Percentiles rank a stretch among this genome's conserved stretches.
phyloP scores from a whole-genome alignment of 2,888 invertebrate genomes.

The Caenorhabditis japonica region DNA sequence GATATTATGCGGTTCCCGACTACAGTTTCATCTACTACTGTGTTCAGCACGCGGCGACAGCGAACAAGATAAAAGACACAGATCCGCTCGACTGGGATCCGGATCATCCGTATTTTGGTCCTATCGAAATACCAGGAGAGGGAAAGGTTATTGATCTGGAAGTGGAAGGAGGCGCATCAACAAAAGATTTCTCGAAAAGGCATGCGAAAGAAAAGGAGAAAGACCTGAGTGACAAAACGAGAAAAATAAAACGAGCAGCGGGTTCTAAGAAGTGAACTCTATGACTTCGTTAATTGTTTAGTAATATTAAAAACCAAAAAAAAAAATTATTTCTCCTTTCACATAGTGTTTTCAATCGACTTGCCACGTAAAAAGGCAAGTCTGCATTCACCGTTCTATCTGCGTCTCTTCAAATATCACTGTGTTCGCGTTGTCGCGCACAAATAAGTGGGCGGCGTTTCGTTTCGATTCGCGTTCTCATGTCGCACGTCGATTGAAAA shows the following conservation, averaged over 20 bases:
- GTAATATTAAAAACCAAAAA: too few species aligned
- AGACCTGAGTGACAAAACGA: conserved; percentile 27
- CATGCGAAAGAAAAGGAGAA: conserved; percentile 23
- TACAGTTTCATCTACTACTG: conserved; percentile 66
- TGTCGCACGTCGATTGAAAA: too few species aligned
- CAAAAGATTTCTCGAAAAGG: conserved; percentile 39
- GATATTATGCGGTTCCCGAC: conserved; percentile 67
- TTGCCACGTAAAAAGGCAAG: too few species aligned
- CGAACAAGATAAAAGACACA: conserved; percentile 55
- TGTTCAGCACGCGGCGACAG: conserved; percentile 61
- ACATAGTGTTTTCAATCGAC: too few species aligned
- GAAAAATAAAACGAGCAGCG: too few species aligned
- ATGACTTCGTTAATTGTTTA: too few species aligned
- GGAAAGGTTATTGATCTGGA: conserved; percentile 57
- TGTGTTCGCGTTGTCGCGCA: too few species aligned
- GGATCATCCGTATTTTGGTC: conserved; percentile 54
- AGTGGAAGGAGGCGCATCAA: conserved; percentile 33
- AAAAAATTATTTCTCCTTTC: too few species aligned
- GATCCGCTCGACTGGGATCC: conserved; percentile 69
- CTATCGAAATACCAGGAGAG: conserved; percentile 57
- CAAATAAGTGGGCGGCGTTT: too few species aligned
- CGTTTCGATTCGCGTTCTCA: too few species aligned
- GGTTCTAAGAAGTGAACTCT: conserved; percentile 24
- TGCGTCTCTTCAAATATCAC: too few species aligned
- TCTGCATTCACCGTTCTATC: too few species aligned